Evolutionary conservation across 1,140 invertebrate species (phyloP).

Genomic region (Maconellicoccus hirsutus): DNA sequence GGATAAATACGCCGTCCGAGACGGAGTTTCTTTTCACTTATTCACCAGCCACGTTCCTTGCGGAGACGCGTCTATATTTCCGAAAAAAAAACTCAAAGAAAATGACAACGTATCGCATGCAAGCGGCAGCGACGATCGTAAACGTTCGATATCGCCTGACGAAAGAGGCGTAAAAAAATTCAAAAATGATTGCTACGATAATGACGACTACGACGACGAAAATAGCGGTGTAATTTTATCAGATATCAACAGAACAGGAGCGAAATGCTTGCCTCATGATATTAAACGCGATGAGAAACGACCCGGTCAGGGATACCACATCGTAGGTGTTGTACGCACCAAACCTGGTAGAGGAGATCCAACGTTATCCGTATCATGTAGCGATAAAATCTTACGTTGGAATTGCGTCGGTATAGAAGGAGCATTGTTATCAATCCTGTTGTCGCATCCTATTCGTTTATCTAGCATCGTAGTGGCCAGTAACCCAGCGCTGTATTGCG

Average conservation of each 20-base stretch:
- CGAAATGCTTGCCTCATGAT: conserved; percentile 57
- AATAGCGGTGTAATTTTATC: conserved; percentile 32
- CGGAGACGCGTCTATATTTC: conserved; percentile 86
- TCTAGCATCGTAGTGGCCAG: conserved; percentile 56
- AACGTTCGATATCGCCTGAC: conserved; percentile 33
- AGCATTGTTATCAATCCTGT: conserved; percentile 54
- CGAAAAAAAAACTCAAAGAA: conserved; percentile 23
- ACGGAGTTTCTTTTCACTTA: conserved; percentile 65
- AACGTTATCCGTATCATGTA: conserved; percentile 81
- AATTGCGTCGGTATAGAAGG: conserved; percentile 67
- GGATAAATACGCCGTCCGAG: conserved; percentile 36
- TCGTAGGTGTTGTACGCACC: conserved; percentile 59
- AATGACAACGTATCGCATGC: conserved; percentile 28
- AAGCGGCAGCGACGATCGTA: no score
- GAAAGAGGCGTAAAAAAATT: conserved; percentile 19
- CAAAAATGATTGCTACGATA: not conserved
- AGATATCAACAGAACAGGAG: conserved; percentile 74
- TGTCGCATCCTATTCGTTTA: conserved; percentile 56
- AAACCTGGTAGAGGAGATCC: conserved; percentile 86
- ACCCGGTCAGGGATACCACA: conserved; percentile 53
- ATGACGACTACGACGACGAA: conserved; percentile 31
- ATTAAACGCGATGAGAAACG: conserved; percentile 41
- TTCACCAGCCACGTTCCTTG: conserved; percentile 80
- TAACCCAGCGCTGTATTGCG: conserved; percentile 48
- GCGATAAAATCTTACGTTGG: conserved; percentile 87